Evolutionary conservation across 2,888 invertebrate species (phyloP), one percentile per base, ranked within the genome.

Genomic region (Drymonia ruficornis): DNA sequence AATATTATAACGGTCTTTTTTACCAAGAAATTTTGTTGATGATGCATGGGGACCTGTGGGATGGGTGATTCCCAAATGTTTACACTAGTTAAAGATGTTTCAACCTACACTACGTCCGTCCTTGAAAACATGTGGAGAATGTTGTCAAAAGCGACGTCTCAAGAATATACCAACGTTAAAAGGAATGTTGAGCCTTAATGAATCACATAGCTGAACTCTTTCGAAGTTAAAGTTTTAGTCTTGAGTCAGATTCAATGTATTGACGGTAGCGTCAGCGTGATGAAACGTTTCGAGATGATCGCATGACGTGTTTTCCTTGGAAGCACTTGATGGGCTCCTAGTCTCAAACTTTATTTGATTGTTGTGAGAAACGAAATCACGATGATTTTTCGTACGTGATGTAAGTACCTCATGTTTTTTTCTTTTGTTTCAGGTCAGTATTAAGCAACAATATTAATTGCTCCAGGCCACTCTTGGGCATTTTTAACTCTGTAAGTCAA

Each of bases 341-440:
- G n/a, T 38, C 15, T n/a, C 31, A 31, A 31, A 31, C 31, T 11
- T 11, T 11, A 31, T 2, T 31, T 31, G 11, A 31, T 31, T 23
- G 23, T 23, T 23, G 23, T 23, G 23, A 23, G 23, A 23, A 23
- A 23, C 6, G 23, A 4, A 23, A 23, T 23, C 23, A 5, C 23
- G 23, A 23, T 23, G 23, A 23, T 2, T 23, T 6, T 23, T 23
- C 5, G 4, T 23, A 23, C 23, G 23, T 23, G 23, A 6, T 6
- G 23, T 2, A 23, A 4, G 1, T 23, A 2, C 23, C 23, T 23
- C 4, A 23, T 23, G 1, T 23, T 8, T 31, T 8, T 44, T 65
- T 55, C 57, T 59, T 52, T 75, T 73, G 78, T 77, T 78, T 45
- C 78, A 77, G 77, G 78, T 77, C 43, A 44, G 76, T 70, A 61